Evolutionary conservation across 2,113 vertebrate genomes (phyloP).

Genomic region (Myrmophylax atrothorax): DNA sequence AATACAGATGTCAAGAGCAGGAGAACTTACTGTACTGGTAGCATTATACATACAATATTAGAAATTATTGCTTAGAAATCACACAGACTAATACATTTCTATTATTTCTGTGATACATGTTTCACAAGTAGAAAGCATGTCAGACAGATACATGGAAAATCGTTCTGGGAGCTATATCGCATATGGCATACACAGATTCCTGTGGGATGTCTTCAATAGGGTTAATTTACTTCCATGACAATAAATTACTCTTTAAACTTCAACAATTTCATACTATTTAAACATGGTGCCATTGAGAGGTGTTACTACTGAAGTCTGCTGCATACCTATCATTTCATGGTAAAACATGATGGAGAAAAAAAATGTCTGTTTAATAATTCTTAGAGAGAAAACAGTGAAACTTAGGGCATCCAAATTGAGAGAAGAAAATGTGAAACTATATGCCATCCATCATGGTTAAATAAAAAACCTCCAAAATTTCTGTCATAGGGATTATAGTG

Average conservation of each 20-base stretch:
- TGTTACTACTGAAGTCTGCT: not conserved
- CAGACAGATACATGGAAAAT: conserved; percentile 18
- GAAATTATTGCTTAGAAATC: not conserved
- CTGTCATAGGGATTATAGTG: not conserved
- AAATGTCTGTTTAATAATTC: not conserved
- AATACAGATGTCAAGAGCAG: not conserved
- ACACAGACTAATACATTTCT: not conserved
- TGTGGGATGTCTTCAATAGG: not conserved
- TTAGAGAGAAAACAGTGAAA: not conserved
- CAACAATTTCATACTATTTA: not conserved
- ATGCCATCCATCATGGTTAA: not conserved
- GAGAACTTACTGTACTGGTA: not conserved
- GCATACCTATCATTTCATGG: not conserved
- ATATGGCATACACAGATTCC: not conserved
- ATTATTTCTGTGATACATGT: not conserved
- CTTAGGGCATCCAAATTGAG: not conserved
- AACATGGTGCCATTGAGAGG: not conserved
- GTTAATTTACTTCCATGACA: not conserved
- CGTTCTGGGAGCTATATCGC: not conserved
- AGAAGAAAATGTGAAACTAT: not conserved
- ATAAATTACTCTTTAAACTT: not conserved
- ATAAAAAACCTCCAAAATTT: not conserved
- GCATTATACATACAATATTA: not conserved
- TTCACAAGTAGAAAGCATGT: not conserved
- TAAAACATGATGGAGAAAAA: not conserved